A percentile compares a stretch with the other conserved stretches of the same genome.
phyloP scores from a whole-genome alignment of 2,888 invertebrate genomes.

The Mimas tiliae region DNA sequence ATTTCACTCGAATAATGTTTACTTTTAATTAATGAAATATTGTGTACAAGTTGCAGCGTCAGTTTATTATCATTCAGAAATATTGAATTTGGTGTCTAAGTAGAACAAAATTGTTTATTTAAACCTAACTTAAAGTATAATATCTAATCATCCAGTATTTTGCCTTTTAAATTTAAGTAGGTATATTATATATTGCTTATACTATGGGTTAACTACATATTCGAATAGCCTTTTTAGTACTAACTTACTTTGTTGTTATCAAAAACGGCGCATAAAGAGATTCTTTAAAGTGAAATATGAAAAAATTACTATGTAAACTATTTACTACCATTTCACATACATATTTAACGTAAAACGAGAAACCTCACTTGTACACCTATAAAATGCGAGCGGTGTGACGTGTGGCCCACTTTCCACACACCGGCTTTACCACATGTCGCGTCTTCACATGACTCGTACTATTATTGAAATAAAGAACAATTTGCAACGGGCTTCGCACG shows the following conservation, averaged over 20 bases:
- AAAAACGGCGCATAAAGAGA: background rate
- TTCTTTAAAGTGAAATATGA: slow-evolving; percentile 8
- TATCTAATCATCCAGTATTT: too few species aligned
- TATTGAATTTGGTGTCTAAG: too few species aligned
- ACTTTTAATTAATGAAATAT: too few species aligned
- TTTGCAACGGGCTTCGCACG: slow-evolving; percentile 42
- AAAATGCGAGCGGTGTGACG: slow-evolving; percentile 81
- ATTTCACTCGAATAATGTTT: too few species aligned
- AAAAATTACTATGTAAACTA: slow-evolving; percentile 20
- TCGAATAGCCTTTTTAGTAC: background rate
- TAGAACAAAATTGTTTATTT: too few species aligned
- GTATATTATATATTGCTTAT: too few species aligned
- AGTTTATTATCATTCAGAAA: too few species aligned
- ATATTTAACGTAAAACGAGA: slow-evolving; percentile 60
- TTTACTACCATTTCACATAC: slow-evolving; percentile 41
- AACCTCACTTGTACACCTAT: slow-evolving; percentile 69
- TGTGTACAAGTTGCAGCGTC: too few species aligned
- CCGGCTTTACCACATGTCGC: slow-evolving; percentile 71
- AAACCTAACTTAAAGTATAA: too few species aligned
- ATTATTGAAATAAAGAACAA: slow-evolving; percentile 56
- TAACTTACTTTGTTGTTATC: slow-evolving; percentile 6
- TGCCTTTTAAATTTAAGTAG: too few species aligned
- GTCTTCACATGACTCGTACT: slow-evolving; percentile 56
- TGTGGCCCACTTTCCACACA: slow-evolving; percentile 77
- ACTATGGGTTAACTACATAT: background rate